Percentiles rank a stretch among this genome's conserved stretches.
phyloP scores from a whole-genome alignment of 2,113 vertebrate species.

The Thunnus thynnus region DNA sequence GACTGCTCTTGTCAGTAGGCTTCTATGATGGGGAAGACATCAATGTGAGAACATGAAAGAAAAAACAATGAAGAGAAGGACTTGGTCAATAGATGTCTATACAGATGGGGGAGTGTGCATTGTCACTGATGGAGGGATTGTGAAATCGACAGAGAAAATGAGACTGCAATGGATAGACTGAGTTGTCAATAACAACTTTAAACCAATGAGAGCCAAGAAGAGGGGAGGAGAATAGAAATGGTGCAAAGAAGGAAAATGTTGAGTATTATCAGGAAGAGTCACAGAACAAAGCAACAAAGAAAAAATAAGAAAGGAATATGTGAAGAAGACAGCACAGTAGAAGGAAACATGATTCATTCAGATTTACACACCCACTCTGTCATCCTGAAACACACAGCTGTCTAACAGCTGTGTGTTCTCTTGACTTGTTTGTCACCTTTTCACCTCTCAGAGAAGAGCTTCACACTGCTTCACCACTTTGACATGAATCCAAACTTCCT shows the following conservation, averaged over 20 bases:
- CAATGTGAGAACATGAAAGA: constrained; percentile 17
- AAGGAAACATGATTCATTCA: not conserved
- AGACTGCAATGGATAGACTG: constrained; percentile 12
- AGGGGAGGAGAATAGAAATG: constrained; percentile 8
- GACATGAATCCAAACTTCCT: constrained; percentile 34
- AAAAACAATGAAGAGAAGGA: constrained; percentile 12
- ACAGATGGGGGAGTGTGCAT: constrained; percentile 10
- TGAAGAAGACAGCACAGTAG: not conserved
- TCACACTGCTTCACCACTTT: constrained; percentile 9
- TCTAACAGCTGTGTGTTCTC: constrained; percentile 9
- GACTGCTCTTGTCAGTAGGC: constrained; percentile 39
- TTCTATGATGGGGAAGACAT: constrained; percentile 36
- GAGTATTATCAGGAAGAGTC: constrained; percentile 2
- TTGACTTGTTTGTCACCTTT: constrained; percentile 12
- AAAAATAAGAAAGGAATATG: not conserved
- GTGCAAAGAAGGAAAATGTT: not conserved
- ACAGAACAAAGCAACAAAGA: not conserved
- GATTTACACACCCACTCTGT: constrained; percentile 17
- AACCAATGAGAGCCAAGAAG: constrained; percentile 20
- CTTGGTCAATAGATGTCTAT: constrained; percentile 30
- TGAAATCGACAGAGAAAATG: constrained; percentile 37
- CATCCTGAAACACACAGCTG: constrained; percentile 1
- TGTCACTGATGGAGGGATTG: constrained; percentile 2
- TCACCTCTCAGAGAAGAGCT: constrained; percentile 8
- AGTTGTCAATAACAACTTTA: constrained; percentile 42